Conservation (phyloP, 2,113 vertebrate species). For the Hemichromis elongatus region DNA sequence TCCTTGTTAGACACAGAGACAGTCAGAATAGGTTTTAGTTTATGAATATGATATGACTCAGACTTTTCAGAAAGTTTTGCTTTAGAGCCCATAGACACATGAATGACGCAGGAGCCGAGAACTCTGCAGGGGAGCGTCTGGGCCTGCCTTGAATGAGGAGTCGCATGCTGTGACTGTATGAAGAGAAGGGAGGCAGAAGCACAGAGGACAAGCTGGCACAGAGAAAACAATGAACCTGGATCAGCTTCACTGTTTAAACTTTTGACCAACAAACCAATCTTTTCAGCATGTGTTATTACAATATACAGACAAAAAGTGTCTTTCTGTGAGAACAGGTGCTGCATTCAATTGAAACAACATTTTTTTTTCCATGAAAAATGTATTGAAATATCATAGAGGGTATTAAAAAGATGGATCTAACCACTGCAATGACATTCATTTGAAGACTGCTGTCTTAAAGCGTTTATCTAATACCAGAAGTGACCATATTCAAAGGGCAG, state of each 20-base stretch:
- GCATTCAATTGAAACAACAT: not conserved
- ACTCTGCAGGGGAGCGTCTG: not conserved
- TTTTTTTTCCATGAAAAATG: not conserved
- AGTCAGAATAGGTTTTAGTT: not conserved
- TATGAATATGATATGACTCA: not conserved
- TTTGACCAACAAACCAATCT: not conserved
- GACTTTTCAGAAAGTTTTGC: not conserved
- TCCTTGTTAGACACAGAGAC: not conserved
- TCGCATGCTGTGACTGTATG: not conserved
- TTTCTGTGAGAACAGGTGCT: not conserved
- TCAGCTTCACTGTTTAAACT: not conserved
- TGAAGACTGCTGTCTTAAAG: not conserved
- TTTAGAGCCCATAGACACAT: not conserved
- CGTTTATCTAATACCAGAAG: not conserved
- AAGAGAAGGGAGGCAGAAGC: not conserved
- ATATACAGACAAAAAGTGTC: not conserved
- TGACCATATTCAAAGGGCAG: not conserved
- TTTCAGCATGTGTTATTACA: not conserved
- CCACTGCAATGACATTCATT: accelerated
- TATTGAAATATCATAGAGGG: not conserved
- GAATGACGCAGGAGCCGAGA: not conserved
- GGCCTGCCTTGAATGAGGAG: not conserved
- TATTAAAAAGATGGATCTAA: not conserved
- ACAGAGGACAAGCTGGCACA: not conserved
- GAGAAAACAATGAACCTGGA: not conserved